Conservation (phyloP, 2,888 invertebrate genomes). For the Volucella zonaria region DNA sequence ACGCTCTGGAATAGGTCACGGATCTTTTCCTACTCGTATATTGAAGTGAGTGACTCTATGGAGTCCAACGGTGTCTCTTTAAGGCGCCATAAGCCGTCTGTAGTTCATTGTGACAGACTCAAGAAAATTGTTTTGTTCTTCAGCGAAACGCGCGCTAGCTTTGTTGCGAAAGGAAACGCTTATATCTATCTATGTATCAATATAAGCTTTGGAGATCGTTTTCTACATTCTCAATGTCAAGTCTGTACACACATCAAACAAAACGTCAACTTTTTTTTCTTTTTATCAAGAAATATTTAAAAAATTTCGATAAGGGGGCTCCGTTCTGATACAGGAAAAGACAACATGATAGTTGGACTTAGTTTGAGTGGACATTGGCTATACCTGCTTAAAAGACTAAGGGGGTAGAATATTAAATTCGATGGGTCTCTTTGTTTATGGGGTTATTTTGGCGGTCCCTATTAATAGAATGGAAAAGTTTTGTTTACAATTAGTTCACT, state of each 20-base stretch:
- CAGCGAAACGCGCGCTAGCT: slow-evolving; percentile 10
- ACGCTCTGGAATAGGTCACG: slow-evolving; percentile 51
- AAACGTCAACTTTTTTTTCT: slow-evolving; percentile 28
- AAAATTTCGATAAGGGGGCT: slow-evolving; percentile 30
- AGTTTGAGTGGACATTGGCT: slow-evolving; percentile 39
- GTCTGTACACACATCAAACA: slow-evolving; percentile 43
- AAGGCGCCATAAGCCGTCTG: slow-evolving; percentile 51
- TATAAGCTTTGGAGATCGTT: slow-evolving; percentile 22
- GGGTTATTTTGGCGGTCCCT: slow-evolving; percentile 25
- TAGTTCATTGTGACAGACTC: neutral
- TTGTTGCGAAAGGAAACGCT: slow-evolving; percentile 21
- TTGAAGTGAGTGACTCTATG: no score
- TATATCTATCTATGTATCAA: no score
- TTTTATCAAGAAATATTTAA: slow-evolving; percentile 30
- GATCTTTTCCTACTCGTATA: slow-evolving; percentile 21
- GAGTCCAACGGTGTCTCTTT: slow-evolving; percentile 14
- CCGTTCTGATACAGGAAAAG: neutral
- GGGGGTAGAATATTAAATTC: slow-evolving; percentile 28
- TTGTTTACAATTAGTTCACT: slow-evolving; percentile 15
- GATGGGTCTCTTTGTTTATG: slow-evolving; percentile 19
- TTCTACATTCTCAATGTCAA: slow-evolving; percentile 38
- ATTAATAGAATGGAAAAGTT: slow-evolving; percentile 23
- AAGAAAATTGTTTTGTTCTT: neutral
- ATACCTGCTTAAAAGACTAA: slow-evolving; percentile 23
- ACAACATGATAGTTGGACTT: slow-evolving; percentile 21